Conservation (phyloP, 1,140 invertebrate genomes). For the Hycleus phaleratus region DNA sequence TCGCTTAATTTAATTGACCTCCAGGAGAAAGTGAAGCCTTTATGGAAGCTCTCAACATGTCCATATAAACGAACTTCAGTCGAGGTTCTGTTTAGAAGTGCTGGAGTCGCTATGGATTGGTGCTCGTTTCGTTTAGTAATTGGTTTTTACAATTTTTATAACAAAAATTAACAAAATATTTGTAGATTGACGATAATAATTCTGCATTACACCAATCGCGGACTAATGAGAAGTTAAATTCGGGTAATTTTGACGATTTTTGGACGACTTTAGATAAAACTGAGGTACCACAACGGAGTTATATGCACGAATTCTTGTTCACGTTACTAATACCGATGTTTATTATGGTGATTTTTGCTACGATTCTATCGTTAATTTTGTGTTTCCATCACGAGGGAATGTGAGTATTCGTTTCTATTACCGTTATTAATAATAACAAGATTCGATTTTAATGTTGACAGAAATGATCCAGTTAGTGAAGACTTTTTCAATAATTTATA, state of each 20-base stretch:
- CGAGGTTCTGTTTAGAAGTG: conserved; percentile 72
- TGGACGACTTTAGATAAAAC: conserved; percentile 52
- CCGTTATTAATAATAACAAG: conserved; percentile 1
- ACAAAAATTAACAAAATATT: not conserved
- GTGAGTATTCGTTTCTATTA: conserved; percentile 51
- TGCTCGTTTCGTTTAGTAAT: conserved; percentile 76
- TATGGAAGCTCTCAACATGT: conserved; percentile 67
- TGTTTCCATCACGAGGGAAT: conserved; percentile 70
- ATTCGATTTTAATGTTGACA: conserved; percentile 29
- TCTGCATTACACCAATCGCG: conserved; percentile 36
- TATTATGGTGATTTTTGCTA: conserved; percentile 57
- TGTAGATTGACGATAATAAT: conserved; percentile 41
- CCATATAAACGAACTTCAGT: conserved; percentile 77
- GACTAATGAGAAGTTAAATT: conserved; percentile 27
- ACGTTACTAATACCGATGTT: conserved; percentile 63
- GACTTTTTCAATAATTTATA: conserved; percentile 37
- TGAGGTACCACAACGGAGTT: conserved; percentile 60
- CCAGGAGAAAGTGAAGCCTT: conserved; percentile 72
- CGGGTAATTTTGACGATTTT: conserved; percentile 33
- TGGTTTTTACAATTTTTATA: conserved; percentile 1
- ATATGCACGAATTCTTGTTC: conserved; percentile 60
- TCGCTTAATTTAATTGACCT: conserved; percentile 65
- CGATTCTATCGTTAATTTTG: conserved; percentile 61
- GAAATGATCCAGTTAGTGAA: conserved; percentile 36
- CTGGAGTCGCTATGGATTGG: conserved; percentile 77